Conservation (phyloP, 2,113 vertebrate genomes). For the Catharus minimus region DNA sequence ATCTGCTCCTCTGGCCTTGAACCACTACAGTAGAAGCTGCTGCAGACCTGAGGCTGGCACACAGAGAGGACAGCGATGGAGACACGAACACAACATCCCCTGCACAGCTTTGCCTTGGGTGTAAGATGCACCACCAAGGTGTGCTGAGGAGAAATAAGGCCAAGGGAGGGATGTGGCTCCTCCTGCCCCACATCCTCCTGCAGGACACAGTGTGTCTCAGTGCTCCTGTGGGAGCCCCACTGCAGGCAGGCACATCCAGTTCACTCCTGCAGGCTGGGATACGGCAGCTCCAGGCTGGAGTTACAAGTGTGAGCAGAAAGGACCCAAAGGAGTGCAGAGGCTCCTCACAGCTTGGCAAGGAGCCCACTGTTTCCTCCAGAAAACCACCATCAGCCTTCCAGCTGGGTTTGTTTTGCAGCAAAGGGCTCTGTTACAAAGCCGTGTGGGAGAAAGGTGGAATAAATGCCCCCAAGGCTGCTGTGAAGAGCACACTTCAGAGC, state of each 20-base stretch:
- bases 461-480: constrained; percentile 5
- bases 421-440: constrained; percentile 8
- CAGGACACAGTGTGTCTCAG: rapidly evolving
- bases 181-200: rapidly evolving
- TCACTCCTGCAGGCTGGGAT: neutral
- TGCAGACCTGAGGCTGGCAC: neutral
- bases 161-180: neutral
- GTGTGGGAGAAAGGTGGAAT: constrained; percentile 30
- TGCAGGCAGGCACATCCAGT: rapidly evolving
- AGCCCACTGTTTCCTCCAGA: neutral
- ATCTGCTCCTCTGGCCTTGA: neutral
- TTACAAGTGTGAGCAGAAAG: rapidly evolving
- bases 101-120: neutral
- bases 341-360: neutral
- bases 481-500: constrained; percentile 29
- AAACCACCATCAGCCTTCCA: neutral
- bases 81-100: rapidly evolving
- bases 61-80: rapidly evolving
- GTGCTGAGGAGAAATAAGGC: neutral
- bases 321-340: neutral
- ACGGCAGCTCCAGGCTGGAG: rapidly evolving
- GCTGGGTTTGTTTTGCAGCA: neutral
- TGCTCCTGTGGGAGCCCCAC: rapidly evolving
- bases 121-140: neutral
- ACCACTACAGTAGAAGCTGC: neutral